Base-by-base conservation (phyloP, 2,888 invertebrate species). In the Parnassius orleans region DNA sequence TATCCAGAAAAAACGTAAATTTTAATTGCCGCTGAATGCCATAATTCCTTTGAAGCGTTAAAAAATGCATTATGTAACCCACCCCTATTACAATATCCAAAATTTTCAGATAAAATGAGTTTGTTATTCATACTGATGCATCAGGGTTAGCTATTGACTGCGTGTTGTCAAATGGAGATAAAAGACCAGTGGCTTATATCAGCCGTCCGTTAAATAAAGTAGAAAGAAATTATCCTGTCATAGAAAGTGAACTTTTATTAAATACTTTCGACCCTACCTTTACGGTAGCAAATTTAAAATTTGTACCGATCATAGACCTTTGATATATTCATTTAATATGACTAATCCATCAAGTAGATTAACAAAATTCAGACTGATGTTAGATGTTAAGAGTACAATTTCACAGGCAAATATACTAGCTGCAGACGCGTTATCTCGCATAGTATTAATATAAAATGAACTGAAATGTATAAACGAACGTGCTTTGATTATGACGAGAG, bases 81-180 rank as follows among this genome's bases (percentile, higher is more conserved):
- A 3, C 68, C 66, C 3, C 11, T 65, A 15, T 52, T 68, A 11
- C 64, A 67, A 53, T 66, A 64, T 53, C 64, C 66, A 12, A 56
- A 66, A 57, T 65, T 65, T 43, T 50, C 51, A 33, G 54, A 56
- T 46, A 41, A 57, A 10, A 57, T 53, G 44, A 60, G 41, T 66
- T 65, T 60, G 52, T 53, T 14, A 43, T 68, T 12, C 56, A 66
- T 43, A 65, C 65, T 11, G 65, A 65, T 43, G 64, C 66, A 15
- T 66, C 64, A 3, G 57, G 57, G 10, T 46, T 48, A 14, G 65
- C 60, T 14, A 60, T 67, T 11, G 65, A 65, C 1, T 58, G 64
- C 0, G 54, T 67, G 3, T 33, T 67, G 5, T 61, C 53, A 24
- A 65, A 68, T 47, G 52, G 44, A 14, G 57, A 64, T 47, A 57